These are phyloP conservation scores for Rallus crepitans DNA, from an alignment of 2,797 vertebrate species.

Conservation along the genomic window DNA sequence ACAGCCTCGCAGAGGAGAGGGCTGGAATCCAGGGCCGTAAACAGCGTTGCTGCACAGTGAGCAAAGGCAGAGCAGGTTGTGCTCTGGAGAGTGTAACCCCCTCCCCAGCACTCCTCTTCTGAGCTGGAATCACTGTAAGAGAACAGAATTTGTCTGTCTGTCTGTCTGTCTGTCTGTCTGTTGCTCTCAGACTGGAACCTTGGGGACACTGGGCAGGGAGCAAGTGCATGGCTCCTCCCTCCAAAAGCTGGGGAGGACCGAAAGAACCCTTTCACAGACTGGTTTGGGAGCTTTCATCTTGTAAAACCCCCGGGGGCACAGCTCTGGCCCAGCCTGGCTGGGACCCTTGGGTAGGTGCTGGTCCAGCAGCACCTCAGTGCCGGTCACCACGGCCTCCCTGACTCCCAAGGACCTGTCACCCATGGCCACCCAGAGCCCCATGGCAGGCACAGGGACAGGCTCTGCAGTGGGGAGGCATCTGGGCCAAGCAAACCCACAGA, in stretches of 20 bases:
- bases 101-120: background rate
- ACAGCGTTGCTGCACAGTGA: constrained; percentile 55
- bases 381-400: accelerated
- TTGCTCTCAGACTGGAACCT: background rate
- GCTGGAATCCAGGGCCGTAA: constrained; percentile 69
- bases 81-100: constrained; percentile 65
- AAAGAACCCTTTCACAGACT: background rate
- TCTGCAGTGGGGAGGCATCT: accelerated
- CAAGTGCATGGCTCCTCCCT: background rate
- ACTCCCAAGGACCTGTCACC: too few relatives aligned
- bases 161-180: background rate
- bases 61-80: constrained; percentile 71
- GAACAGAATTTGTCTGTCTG: background rate
- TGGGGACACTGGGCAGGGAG: accelerated
- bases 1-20: constrained; percentile 56
- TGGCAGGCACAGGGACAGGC: background rate
- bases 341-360: accelerated
- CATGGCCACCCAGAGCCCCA: accelerated
- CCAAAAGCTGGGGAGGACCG: background rate
- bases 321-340: background rate
- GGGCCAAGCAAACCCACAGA: background rate
- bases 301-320: background rate
- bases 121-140: background rate
- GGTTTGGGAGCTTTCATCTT: background rate
- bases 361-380: accelerated